Base-by-base conservation (phyloP, 2,797 vertebrate species). In the Semotilus atromaculatus region DNA sequence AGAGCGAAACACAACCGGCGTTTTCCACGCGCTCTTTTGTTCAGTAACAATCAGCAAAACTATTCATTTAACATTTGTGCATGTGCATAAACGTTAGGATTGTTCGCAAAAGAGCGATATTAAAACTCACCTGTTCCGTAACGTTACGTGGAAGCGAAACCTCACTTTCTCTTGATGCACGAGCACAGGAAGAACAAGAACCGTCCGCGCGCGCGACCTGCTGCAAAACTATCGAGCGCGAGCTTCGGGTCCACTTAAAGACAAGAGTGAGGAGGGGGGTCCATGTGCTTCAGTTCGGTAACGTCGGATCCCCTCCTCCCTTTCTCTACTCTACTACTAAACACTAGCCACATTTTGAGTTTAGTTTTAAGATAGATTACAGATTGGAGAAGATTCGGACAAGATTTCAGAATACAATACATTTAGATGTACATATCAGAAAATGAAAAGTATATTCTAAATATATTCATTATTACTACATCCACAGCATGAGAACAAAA, bases 81-180 rank as follows among this genome's bases (percentile, higher is more conserved):
- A 55, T 23, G 14, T 21, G 51, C 18, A 19, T 29, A 45, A 43
- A 26, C n/a, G 5, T 64, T 79, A 19, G 0, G 1, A 26, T 16
- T 23, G 7, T 26, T 14, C 7, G 1, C 16, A 29, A 21, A 29
- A 45, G 0, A 64, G n/a, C 4, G 3, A 31, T 21, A 23, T 58
- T 31, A 29, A 23, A 76, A 58, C 48, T 4, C 14, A 83, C 82
- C 82, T 76, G 73, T 76, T 68, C 45, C 29, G 38, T 19, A n/a
- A n/a, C n/a, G n/a, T n/a, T n/a, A 16, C 13, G 81, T 53, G 8
- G 60, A 55, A 19, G 45, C 2, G 7, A 83, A 68, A 58, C 18
- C 58, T 36, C 7, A 45, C 55, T 48, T 6, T 74, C 3, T 4
- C 11, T 77, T 16, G 64, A 77, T 34, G 73, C 64, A 58, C 82